Base-by-base conservation (phyloP, 1,140 invertebrate species). In the Chrysomallon squamiferum region DNA sequence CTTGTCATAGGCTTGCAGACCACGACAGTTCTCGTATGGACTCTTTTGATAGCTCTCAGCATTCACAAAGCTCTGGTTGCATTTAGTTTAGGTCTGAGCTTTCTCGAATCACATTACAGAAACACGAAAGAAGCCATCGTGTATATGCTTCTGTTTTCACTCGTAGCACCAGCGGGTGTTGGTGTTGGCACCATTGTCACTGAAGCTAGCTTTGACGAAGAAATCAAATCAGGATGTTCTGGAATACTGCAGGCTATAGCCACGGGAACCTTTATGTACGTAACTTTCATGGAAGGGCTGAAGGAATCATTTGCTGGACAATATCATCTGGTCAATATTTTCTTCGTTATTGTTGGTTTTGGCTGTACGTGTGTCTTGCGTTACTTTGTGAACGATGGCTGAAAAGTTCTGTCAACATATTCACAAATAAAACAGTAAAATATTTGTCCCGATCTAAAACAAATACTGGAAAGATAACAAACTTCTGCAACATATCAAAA, bases 221-320 rank as follows among this genome's bases (percentile, higher is more conserved):
- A 56, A 0, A 43, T 49, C 1, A 75, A 84, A 6, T 68, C 74
- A 20, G 43, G 87, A 27, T 58, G 84, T 20, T 86, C 83, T 73
- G 87, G 84, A 1, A 73, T 87, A 50, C 78, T 90, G 29, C 88
- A 89, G 76, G 88, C 86, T 30, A 65, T 95, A n/a, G 93, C 94
- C n/a, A 93, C 91, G 15, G 95, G 95, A 33, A 96, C 94, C 0
- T 89, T 97, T 41, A 85, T 97, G 1, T 97, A 96, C 82, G 93
- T 96, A 43, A 94, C 93, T 0, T 92, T 95, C 30, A 92, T 93
- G 76, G 95, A 97, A 87, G 91, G 96, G 33, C 84, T 96, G 38
- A 93, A 84, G 11, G 81, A 85, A 57, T 81, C 86, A 59, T 56
- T 87, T 4, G 45, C 25, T 9, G 38, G 49, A 13, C 47, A 62